A percentile compares a stretch with the other conserved stretches of the same genome.
Conservation (phyloP, 2,888 invertebrate genomes). For the Polydrusus tereticollis region DNA sequence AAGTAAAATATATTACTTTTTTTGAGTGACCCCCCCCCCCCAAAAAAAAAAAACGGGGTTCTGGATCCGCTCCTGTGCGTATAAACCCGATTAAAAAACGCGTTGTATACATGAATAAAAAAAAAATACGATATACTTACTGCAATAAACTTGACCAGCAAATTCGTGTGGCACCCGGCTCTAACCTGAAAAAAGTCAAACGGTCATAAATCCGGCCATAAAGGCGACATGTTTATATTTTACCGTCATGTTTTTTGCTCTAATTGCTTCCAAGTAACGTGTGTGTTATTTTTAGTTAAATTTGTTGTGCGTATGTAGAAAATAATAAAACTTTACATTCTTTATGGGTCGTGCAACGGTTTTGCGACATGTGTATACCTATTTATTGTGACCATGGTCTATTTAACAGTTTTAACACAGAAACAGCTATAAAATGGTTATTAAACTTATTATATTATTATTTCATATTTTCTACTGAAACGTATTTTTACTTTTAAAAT, state of each 20-base stretch:
- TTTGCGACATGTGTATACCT: slow-evolving; percentile 23
- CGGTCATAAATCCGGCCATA: slow-evolving; percentile 31
- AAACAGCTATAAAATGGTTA: neutral
- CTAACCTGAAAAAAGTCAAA: slow-evolving; percentile 22
- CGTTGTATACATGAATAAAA: neutral
- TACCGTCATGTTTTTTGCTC: slow-evolving; percentile 31
- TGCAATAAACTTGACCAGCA: neutral
- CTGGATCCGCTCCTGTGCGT: too few relatives aligned
- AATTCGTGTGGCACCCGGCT: neutral
- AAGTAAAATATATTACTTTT: too few relatives aligned
- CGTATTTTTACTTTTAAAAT: neutral
- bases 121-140: neutral
- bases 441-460: too few relatives aligned
- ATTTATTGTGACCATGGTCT: neutral
- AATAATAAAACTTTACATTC: slow-evolving; percentile 29
- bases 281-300: slow-evolving; percentile 29
- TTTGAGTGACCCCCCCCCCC: too few relatives aligned
- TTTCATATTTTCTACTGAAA: too few relatives aligned
- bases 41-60: too few relatives aligned
- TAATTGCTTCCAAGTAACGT: slow-evolving; percentile 31
- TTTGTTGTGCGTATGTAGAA: slow-evolving; percentile 13
- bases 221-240: slow-evolving; percentile 35
- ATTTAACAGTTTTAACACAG: neutral
- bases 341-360: slow-evolving; percentile 24
- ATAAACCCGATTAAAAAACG: too few relatives aligned